Percentiles rank a stretch among this genome's conserved stretches.
Evolutionary conservation across 2,113 vertebrate genomes (phyloP).

Genomic region (Clinocottus analis): DNA sequence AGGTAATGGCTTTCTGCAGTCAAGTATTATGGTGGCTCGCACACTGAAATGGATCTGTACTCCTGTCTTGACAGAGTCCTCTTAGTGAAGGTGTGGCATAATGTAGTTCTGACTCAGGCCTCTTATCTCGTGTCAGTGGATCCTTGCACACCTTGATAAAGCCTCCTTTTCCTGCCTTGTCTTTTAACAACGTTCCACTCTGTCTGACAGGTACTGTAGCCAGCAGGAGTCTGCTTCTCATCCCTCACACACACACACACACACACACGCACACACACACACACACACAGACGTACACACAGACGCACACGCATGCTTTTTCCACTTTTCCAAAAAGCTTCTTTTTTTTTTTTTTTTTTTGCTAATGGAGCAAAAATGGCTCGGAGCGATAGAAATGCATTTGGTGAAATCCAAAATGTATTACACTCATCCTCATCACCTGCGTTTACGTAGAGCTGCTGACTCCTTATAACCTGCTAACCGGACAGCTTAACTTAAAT

Average conservation of each 20-base stretch:
- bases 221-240: slow-evolving; percentile 59
- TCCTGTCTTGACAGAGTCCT: slow-evolving; percentile 71
- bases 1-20: slow-evolving; percentile 75
- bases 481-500: slow-evolving; percentile 29
- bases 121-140: slow-evolving; percentile 74
- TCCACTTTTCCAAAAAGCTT: slow-evolving; percentile 22
- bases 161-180: slow-evolving; percentile 47
- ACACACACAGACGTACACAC: slow-evolving; percentile 12
- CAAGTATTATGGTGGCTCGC: slow-evolving; percentile 62
- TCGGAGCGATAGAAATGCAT: slow-evolving; percentile 20
- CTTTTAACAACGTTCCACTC: slow-evolving; percentile 71
- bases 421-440: slow-evolving; percentile 30
- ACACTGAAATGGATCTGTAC: slow-evolving; percentile 75
- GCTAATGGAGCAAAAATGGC: slow-evolving; percentile 41
- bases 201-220: slow-evolving; percentile 71
- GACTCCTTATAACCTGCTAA: slow-evolving; percentile 29
- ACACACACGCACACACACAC: slow-evolving; percentile 8
- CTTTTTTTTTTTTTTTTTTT: no score
- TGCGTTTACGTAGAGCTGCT: slow-evolving; percentile 31
- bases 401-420: slow-evolving; percentile 45
- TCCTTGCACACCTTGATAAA: slow-evolving; percentile 78
- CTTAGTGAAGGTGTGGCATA: slow-evolving; percentile 77
- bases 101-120: slow-evolving; percentile 68
- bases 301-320: slow-evolving; percentile 5
- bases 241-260: slow-evolving; percentile 18